These are phyloP conservation scores for Jaculus jaculus DNA, from an alignment of 2,113 vertebrate species.

Conservation along the genomic window DNA sequence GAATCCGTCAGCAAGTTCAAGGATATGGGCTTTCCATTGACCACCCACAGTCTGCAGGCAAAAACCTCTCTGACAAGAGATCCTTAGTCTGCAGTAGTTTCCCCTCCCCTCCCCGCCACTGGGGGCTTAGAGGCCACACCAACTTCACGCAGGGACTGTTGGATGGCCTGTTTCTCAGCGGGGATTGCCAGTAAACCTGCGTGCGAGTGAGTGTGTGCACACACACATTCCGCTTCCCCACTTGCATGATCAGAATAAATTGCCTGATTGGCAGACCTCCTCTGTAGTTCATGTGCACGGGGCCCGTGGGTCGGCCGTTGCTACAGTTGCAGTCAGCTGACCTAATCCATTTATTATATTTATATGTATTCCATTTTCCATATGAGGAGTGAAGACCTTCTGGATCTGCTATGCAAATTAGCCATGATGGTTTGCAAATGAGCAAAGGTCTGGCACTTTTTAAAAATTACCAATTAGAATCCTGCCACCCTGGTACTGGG, in stretches of 20 bases:
- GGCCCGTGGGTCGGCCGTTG: constrained; percentile 12
- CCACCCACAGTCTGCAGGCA: background rate
- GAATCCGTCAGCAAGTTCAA: constrained; percentile 59
- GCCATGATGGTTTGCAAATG: constrained; percentile 72
- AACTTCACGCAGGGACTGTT: background rate
- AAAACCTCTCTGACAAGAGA: constrained; percentile 5
- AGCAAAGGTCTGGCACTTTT: constrained; percentile 68
- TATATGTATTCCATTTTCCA: constrained; percentile 71
- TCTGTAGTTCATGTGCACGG: background rate
- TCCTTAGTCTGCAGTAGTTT: background rate
- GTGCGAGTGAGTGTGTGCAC: background rate
- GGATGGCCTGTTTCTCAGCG: constrained; percentile 41
- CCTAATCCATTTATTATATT: constrained; percentile 78
- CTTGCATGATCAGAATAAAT: constrained; percentile 61
- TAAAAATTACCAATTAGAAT: constrained; percentile 70
- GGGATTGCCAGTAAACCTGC: background rate
- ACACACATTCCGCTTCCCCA: background rate
- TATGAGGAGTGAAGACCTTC: constrained; percentile 57
- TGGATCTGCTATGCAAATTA: constrained; percentile 73
- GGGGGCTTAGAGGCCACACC: background rate
- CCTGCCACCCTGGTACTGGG: constrained; percentile 38
- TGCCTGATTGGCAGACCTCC: constrained; percentile 65
- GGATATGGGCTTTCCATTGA: constrained; percentile 4
- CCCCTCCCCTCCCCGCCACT: background rate
- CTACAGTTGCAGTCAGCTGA: constrained; percentile 64